Conservation (phyloP, 2,113 vertebrate genomes). For the Vombatus ursinus region DNA sequence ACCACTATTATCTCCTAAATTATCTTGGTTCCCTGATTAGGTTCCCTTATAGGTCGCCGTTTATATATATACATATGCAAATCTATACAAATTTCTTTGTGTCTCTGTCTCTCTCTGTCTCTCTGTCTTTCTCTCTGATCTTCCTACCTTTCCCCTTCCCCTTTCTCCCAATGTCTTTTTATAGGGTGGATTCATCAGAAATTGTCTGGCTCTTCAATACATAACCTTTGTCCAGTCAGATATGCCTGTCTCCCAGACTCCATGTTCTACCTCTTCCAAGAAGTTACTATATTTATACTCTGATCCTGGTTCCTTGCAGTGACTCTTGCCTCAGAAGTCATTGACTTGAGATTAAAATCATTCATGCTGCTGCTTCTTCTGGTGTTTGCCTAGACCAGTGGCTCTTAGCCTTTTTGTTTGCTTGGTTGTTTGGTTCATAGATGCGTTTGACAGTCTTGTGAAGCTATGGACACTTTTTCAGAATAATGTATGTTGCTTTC, state of each 20-base stretch:
- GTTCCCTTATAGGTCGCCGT: slow-evolving; percentile 9
- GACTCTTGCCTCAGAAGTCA: background rate
- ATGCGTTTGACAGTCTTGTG: background rate
- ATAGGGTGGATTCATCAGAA: background rate
- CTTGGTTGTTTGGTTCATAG: background rate
- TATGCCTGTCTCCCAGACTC: too few species aligned
- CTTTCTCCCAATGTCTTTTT: background rate
- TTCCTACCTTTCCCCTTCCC: background rate
- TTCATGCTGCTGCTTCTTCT: background rate
- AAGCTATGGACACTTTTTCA: background rate
- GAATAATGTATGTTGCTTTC: background rate
- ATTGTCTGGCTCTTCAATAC: too few species aligned
- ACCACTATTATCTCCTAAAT: slow-evolving; percentile 53
- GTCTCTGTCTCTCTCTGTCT: too few species aligned
- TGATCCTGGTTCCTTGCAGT: background rate
- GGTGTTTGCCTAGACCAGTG: background rate
- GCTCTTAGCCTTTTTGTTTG: background rate
- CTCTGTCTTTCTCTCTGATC: too few species aligned
- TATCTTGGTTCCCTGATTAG: slow-evolving; percentile 19
- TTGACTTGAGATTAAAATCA: background rate
- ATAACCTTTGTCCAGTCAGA: too few species aligned
- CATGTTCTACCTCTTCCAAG: too few species aligned
- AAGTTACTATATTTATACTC: too few species aligned
- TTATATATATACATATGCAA: background rate
- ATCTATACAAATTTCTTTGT: background rate